A percentile compares a stretch with the other conserved stretches of the same genome.
phyloP scores from a whole-genome alignment of 2,888 invertebrate genomes.

The Ametastegia equiseti region DNA sequence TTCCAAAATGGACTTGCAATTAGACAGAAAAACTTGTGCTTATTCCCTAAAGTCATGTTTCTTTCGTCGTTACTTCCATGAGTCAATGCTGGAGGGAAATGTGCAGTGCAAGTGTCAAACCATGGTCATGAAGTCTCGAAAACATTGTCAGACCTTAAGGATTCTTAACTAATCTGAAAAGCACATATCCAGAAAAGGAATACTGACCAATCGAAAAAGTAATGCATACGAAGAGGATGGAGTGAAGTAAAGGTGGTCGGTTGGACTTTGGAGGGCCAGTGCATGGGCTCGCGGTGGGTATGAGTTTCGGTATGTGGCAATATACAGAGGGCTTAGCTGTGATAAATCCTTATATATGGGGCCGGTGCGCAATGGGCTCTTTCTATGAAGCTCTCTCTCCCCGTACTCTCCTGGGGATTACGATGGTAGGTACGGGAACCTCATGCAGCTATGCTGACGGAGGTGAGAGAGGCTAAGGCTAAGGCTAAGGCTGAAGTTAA shows the following conservation, averaged over 20 bases:
- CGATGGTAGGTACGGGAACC: conserved; percentile 51
- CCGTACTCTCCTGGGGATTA: conserved; percentile 72
- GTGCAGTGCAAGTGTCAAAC: too few relatives aligned
- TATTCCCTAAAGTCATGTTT: not conserved
- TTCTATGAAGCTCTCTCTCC: conserved; percentile 73
- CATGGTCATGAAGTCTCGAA: not conserved
- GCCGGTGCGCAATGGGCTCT: conserved; percentile 69
- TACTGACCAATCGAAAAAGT: conserved; percentile 26
- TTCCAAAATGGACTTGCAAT: not conserved
- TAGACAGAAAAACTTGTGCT: not conserved
- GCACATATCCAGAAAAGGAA: not conserved
- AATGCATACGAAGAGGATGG: conserved; percentile 22
- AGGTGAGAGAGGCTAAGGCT: conserved; percentile 19
- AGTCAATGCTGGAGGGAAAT: too few relatives aligned
- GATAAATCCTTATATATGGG: conserved; percentile 76
- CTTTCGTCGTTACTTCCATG: too few relatives aligned
- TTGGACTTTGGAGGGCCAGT: conserved; percentile 32
- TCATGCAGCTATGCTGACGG: conserved; percentile 21
- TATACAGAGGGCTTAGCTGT: conserved; percentile 75
- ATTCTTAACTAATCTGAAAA: not conserved
- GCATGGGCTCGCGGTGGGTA: conserved; percentile 44
- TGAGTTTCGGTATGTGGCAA: conserved; percentile 72
- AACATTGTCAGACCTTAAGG: not conserved
- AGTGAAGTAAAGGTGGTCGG: conserved; percentile 51
- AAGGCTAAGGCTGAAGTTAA: not conserved